These are phyloP conservation scores for Zoanthus sansibaricus DNA, from an alignment of 92 coral and sea anemone genomes.

Conservation along the genomic window DNA sequence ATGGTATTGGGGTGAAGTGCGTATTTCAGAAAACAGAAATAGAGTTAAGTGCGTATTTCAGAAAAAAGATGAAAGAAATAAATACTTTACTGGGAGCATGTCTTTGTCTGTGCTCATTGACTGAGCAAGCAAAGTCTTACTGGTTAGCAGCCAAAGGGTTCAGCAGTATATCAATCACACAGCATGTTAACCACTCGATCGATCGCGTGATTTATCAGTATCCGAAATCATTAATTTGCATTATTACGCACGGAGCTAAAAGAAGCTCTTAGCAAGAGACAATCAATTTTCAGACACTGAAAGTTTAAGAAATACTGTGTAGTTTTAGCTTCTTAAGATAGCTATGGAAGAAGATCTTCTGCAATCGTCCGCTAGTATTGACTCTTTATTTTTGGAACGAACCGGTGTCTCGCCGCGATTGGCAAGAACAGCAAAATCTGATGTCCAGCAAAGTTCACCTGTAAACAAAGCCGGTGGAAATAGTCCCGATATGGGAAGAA, in stretches of 20 bases:
- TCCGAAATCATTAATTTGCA: slow-evolving; percentile 8
- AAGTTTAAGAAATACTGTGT: background rate
- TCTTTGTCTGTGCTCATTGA: background rate
- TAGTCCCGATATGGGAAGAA: background rate
- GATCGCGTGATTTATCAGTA: slow-evolving; percentile 21
- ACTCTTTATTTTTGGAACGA: background rate
- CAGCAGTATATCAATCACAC: background rate
- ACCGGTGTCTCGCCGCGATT: background rate
- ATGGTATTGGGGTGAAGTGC: slow-evolving; percentile 1
- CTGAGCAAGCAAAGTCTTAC: background rate
- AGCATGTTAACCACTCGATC: background rate
- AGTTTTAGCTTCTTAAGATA: background rate
- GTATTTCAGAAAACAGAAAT: background rate
- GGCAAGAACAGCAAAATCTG: background rate
- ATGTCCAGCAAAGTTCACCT: slow-evolving; percentile 1
- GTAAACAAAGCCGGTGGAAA: background rate
- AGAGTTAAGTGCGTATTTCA: background rate
- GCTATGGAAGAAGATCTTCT: slow-evolving; percentile 31
- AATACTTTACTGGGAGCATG: background rate
- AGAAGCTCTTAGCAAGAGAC: background rate
- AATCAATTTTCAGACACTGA: background rate
- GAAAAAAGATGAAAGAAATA: background rate
- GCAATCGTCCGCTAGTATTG: slow-evolving; percentile 19
- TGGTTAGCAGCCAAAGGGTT: background rate
- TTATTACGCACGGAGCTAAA: slow-evolving; percentile 24